Percentiles rank a stretch among this genome's conserved stretches.
Evolutionary conservation across 1,140 invertebrate genomes (phyloP).

Genomic region (Cherax destructor): DNA sequence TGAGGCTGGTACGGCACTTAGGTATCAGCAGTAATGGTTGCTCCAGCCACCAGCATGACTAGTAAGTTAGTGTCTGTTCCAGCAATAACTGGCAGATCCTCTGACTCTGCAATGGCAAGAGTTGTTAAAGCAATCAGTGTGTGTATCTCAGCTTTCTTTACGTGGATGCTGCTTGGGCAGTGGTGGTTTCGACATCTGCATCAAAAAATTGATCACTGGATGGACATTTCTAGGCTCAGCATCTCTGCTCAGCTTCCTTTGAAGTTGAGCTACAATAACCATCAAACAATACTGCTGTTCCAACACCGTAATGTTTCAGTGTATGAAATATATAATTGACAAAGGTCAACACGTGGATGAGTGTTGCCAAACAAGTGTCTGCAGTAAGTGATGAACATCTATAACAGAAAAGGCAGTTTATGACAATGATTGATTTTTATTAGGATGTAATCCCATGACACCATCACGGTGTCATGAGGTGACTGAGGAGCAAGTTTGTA

Average conservation of each 20-base stretch:
- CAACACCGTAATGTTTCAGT: constrained; percentile 6
- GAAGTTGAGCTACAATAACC: constrained; percentile 19
- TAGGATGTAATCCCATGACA: constrained; percentile 24
- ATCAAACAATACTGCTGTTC: constrained; percentile 18
- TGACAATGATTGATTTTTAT: neutral
- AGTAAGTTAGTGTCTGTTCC: constrained; percentile 18
- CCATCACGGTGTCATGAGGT: constrained; percentile 19
- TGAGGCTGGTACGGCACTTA: constrained; percentile 26
- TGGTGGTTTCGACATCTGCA: constrained; percentile 13
- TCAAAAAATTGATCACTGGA: constrained; percentile 21
- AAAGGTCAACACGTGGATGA: constrained; percentile 15
- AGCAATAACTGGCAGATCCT: constrained; percentile 14
- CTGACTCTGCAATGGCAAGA: constrained; percentile 7
- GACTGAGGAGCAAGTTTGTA: constrained; percentile 24
- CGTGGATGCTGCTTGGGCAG: neutral
- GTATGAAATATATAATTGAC: neutral
- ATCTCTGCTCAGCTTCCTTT: constrained; percentile 11
- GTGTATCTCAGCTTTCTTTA: constrained; percentile 28
- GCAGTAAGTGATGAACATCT: constrained; percentile 8
- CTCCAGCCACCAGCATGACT: no score
- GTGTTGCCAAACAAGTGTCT: constrained; percentile 10
- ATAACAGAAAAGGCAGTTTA: constrained; percentile 19
- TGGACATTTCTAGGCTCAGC: no score
- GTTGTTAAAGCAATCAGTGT: constrained; percentile 14
- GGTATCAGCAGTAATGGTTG: constrained; percentile 11